phyloP scores from a whole-genome alignment of 2,797 vertebrate species.

The Spheniscus humboldti region DNA sequence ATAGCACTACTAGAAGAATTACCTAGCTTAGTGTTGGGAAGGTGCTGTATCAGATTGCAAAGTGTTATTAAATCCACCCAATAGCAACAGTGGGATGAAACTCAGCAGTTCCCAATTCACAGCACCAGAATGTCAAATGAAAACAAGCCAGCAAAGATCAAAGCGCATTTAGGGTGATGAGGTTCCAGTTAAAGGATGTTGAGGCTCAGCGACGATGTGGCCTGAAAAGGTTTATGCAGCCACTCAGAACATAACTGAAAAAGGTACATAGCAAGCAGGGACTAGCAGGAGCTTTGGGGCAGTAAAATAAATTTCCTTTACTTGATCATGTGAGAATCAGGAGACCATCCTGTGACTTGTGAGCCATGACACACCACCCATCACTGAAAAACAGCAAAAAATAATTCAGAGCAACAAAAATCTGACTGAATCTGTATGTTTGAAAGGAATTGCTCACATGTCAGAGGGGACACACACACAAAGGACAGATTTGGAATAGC shows the following conservation, averaged over 20 bases:
- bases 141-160: neutral
- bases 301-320: conserved; percentile 6
- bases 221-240: neutral
- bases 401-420: neutral
- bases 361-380: neutral
- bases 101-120: neutral
- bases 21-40: neutral
- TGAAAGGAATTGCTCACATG: neutral
- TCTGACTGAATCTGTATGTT: neutral
- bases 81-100: neutral
- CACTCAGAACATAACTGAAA: neutral
- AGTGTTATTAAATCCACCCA: neutral
- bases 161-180: neutral
- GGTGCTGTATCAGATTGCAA: neutral
- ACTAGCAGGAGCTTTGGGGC: neutral
- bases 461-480: neutral
- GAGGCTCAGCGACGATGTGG: neutral
- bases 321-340: conserved; percentile 38
- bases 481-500: neutral
- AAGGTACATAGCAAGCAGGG: neutral
- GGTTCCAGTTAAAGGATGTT: neutral
- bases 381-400: neutral
- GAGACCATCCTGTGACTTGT: conserved; percentile 24
- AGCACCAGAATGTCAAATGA: neutral
- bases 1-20: neutral